Percentiles rank a stretch among this genome's conserved stretches.
phyloP scores from a whole-genome alignment of 2,797 vertebrate species.

The Cuniculus paca region DNA sequence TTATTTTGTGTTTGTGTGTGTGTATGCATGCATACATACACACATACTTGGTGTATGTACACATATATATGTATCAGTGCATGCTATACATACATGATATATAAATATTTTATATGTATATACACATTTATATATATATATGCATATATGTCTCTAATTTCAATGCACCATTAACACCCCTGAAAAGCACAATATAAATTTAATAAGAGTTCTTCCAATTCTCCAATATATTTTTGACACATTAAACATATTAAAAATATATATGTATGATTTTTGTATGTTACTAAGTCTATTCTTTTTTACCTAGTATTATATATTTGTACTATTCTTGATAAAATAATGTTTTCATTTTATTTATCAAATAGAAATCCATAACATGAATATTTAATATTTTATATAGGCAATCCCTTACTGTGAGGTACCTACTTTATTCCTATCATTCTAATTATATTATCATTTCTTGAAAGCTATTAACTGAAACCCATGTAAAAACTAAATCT shows the following conservation, averaged over 20 bases:
- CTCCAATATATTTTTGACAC: too few species aligned
- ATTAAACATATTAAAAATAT: too few species aligned
- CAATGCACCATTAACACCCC: too few species aligned
- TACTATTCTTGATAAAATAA: neutral
- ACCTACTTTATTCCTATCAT: too few species aligned
- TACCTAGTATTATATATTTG: neutral
- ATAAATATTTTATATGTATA: too few species aligned
- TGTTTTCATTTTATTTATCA: neutral
- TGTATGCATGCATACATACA: too few species aligned
- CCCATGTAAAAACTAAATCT: neutral
- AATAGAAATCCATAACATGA: neutral
- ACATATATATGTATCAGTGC: neutral
- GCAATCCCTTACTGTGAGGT: neutral
- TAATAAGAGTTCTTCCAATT: too few species aligned
- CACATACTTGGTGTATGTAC: neutral
- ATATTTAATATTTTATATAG: neutral
- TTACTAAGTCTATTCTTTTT: neutral
- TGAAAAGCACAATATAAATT: too few species aligned
- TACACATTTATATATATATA: too few species aligned
- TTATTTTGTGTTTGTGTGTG: neutral
- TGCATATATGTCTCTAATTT: too few species aligned
- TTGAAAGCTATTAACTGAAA: neutral
- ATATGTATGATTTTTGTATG: too few species aligned
- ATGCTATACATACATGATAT: too few species aligned
- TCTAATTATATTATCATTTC: neutral